phyloP scores from a whole-genome alignment of 2,797 vertebrate genomes.

The Bradypodion pumilum region DNA sequence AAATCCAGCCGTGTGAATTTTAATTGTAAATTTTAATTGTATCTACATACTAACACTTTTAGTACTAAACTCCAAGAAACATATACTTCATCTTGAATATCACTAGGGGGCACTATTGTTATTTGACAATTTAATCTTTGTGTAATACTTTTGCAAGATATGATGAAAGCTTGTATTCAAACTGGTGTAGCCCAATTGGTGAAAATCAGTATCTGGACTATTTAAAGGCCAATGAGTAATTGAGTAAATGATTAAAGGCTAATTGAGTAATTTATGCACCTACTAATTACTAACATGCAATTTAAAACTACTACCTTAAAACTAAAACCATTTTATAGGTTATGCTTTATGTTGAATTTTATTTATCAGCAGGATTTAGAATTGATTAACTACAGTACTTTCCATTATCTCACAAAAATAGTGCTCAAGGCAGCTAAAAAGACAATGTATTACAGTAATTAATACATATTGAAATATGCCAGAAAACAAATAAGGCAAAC shows the following conservation, averaged over 20 bases:
- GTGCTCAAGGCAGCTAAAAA: too few relatives aligned
- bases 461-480: too few relatives aligned
- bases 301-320: not conserved
- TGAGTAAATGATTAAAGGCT: too few relatives aligned
- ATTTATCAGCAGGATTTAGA: too few relatives aligned
- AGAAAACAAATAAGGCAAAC: too few relatives aligned
- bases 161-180: not conserved
- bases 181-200: not conserved
- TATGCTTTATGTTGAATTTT: too few relatives aligned
- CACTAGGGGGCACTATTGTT: slow-evolving; percentile 75
- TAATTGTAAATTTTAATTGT: too few relatives aligned
- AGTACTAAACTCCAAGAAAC: slow-evolving; percentile 24
- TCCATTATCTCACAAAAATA: too few relatives aligned
- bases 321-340: not conserved
- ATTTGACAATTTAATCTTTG: not conserved
- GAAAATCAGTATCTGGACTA: not conserved
- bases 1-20: too few relatives aligned
- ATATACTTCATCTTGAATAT: slow-evolving; percentile 7
- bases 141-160: not conserved
- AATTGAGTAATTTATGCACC: too few relatives aligned
- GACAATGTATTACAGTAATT: too few relatives aligned
- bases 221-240: slow-evolving; percentile 2
- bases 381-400: too few relatives aligned
- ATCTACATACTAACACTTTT: not conserved
- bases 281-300: not conserved